phyloP scores from a whole-genome alignment of 2,888 invertebrate genomes.

The Lasioglossum pauxillum region DNA sequence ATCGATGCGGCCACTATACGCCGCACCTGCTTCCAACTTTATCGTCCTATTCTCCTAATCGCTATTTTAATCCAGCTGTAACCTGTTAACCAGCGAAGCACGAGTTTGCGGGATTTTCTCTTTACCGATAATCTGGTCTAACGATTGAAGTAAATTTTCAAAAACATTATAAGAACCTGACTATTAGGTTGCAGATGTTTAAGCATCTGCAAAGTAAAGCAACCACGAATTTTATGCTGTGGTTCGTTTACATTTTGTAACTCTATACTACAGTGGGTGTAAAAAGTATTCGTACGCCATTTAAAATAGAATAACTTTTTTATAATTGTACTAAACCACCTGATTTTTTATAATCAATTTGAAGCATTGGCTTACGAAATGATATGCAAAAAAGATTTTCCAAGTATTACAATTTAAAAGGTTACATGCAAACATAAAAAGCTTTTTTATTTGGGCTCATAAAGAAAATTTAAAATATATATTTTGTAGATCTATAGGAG shows the following conservation, averaged over 20 bases:
- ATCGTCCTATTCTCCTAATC: slow-evolving; percentile 28
- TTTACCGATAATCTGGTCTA: background rate
- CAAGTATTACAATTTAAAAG: no score
- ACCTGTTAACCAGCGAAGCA: background rate
- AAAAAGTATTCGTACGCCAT: no score
- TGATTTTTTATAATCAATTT: no score
- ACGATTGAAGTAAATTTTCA: background rate
- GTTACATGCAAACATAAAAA: no score
- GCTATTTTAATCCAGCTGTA: background rate
- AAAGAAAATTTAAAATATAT: no score
- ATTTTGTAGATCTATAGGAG: accelerated
- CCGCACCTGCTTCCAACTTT: slow-evolving; percentile 64
- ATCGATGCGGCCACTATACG: slow-evolving; percentile 36
- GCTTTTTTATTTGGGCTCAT: no score
- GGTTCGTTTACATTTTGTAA: no score
- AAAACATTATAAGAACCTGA: background rate
- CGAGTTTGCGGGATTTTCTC: background rate
- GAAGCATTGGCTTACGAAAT: no score
- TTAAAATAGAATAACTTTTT: no score
- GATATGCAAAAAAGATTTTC: no score
- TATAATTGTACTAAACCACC: no score
- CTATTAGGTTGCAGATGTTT: background rate
- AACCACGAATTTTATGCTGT: background rate
- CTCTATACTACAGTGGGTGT: no score
- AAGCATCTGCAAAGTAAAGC: background rate